Evolutionary conservation across 2,888 invertebrate genomes (phyloP), one percentile per base, ranked within the genome.

Genomic region (Lordiphosa fenestrarum): DNA sequence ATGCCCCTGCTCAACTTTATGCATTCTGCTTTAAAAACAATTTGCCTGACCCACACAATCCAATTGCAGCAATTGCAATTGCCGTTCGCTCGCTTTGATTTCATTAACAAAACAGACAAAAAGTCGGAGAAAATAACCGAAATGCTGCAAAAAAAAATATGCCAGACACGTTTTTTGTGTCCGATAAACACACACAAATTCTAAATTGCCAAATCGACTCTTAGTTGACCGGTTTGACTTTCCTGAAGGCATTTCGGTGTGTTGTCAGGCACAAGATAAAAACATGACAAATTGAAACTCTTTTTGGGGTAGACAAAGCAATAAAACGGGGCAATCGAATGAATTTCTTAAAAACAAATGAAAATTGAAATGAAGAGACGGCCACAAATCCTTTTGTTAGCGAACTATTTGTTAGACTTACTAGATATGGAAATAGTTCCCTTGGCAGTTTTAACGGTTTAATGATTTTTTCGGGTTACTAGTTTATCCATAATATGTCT

Each of bases 81-180:
- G 15, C 33, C 15, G 36, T 23, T 50, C 25, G 19, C 33, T 51
- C 38, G 41, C 55, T 60, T 61, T 62, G 60, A 53, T 68, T 73
- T 69, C 66, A 66, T 74, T 69, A 69, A 52, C 65, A 62, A 66
- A 53, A 48, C 35, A 9, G 33, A 25, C 6, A 39, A 23, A 25
- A 30, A 49, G 35, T 30, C 30, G 9, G 10, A 30, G 30, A 30
- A 7, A 30, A 30, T 30, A 30, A 30, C 9, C 9, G 30, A 30
- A 10, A 30, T 30, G 9, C 10, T 30, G 38, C 12, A 13, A 23
- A 50, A 39, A 35, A 35, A 49, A 60, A 63, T 51, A 71, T 68
- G 49, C 66, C 46, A 58, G 50, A 69, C 76, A 77, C 71, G 71
- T 77, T 63, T 63, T 56, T 25, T 12, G 12, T 25, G 21, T 9